Percentiles rank a stretch among this genome's conserved stretches.
Conservation (phyloP, 1,140 invertebrate species). For the Ceratosolen fusciceps region DNA sequence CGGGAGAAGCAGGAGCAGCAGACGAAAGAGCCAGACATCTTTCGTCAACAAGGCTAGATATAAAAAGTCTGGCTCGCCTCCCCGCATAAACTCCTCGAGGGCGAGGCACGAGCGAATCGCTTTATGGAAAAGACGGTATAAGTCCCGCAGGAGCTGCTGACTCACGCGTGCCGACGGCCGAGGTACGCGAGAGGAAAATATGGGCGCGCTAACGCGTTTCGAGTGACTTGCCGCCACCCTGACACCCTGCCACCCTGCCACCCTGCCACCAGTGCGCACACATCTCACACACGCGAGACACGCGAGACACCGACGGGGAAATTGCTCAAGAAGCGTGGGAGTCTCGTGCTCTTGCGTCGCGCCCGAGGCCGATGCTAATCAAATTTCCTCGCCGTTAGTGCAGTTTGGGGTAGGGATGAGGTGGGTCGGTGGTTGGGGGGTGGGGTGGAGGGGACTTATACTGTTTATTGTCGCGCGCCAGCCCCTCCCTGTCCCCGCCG, state of each 20-base stretch:
- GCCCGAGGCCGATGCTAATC: constrained; percentile 28
- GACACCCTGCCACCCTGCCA: no score
- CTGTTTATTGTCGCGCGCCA: neutral
- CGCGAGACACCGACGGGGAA: neutral
- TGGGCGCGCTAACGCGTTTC: neutral
- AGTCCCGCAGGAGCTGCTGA: constrained; percentile 46
- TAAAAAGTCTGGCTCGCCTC: neutral
- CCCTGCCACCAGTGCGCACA: neutral
- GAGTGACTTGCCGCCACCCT: constrained; percentile 22
- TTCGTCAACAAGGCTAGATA: constrained; percentile 32
- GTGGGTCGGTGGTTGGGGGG: no score
- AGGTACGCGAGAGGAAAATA: neutral
- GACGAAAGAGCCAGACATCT: neutral
- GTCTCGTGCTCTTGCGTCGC: no score
- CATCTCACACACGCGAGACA: no score
- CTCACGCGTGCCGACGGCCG: constrained; percentile 29
- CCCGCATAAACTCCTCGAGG: constrained; percentile 9
- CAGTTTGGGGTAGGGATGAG: no score
- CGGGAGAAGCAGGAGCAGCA: no score
- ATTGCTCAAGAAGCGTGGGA: neutral
- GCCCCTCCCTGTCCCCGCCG: neutral
- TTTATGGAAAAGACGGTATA: constrained; percentile 43
- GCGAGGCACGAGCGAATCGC: constrained; percentile 28
- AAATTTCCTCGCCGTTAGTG: constrained; percentile 32
- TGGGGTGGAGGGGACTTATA: no score